A percentile compares a stretch with the other conserved stretches of the same genome.
Conservation (phyloP, 2,888 invertebrate species). For the Drosophila mimica region DNA sequence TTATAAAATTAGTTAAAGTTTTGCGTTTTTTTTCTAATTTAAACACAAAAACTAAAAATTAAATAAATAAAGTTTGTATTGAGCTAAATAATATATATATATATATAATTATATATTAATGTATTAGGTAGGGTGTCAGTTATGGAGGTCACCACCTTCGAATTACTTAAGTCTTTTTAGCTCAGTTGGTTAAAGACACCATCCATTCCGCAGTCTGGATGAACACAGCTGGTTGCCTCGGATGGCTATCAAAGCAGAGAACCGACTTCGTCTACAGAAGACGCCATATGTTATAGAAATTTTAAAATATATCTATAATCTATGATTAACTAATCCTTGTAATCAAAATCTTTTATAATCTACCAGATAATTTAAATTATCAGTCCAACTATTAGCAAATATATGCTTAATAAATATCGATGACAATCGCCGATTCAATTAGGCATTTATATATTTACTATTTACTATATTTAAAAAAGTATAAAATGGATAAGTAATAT, state of each 20-base stretch:
- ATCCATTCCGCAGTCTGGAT: no score
- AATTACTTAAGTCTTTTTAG: no score
- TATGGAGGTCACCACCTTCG: no score
- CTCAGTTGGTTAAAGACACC: no score
- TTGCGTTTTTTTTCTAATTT: not conserved
- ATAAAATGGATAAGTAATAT: not conserved
- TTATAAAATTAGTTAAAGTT: not conserved
- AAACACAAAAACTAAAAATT: not conserved
- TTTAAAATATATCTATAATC: not conserved
- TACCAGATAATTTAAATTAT: not conserved
- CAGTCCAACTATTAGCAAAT: not conserved
- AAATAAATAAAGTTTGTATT: not conserved
- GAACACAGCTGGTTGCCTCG: no score
- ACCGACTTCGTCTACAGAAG: not conserved
- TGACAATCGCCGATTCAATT: not conserved
- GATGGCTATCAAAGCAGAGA: no score
- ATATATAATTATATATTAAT: no score
- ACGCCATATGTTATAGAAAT: accelerated
- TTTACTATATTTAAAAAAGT: not conserved
- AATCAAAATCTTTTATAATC: not conserved
- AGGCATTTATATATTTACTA: not conserved
- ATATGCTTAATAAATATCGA: not conserved
- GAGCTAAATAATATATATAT: not conserved
- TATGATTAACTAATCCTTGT: not conserved
- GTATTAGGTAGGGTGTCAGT: no score